These are phyloP conservation scores for Apamea anceps DNA, from an alignment of 2,888 invertebrate genomes.

Conservation along the genomic window DNA sequence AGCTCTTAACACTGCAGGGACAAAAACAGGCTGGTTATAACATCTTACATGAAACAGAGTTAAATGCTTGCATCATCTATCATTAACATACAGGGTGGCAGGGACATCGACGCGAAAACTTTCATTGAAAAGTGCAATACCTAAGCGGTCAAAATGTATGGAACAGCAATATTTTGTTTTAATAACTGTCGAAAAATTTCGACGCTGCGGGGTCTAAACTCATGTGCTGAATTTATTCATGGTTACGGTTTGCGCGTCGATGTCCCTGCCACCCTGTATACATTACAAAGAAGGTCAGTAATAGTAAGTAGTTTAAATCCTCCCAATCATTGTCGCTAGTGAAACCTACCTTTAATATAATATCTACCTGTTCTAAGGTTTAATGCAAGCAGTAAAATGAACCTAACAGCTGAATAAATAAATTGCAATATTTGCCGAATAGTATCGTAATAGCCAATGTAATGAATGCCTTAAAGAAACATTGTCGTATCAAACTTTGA, in stretches of 20 bases:
- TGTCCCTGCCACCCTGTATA: background rate
- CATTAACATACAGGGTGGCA: too few relatives aligned
- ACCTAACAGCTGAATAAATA: background rate
- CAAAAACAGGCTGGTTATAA: background rate
- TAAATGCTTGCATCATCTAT: constrained; percentile 12
- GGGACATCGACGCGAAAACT: too few relatives aligned
- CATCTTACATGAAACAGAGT: constrained; percentile 5
- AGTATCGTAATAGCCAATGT: background rate
- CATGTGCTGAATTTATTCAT: too few relatives aligned
- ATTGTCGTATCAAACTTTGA: constrained; percentile 4
- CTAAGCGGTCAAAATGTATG: too few relatives aligned
- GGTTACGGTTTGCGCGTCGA: too few relatives aligned
- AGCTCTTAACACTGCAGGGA: background rate
- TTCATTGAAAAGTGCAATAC: too few relatives aligned
- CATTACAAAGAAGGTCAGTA: background rate
- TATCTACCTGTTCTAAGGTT: constrained; percentile 45
- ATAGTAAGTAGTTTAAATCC: background rate
- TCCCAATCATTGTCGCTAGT: constrained; percentile 27
- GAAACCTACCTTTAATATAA: background rate
- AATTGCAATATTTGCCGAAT: constrained; percentile 29
- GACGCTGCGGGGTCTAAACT: too few relatives aligned
- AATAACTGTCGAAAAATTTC: too few relatives aligned
- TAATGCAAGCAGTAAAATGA: constrained; percentile 34
- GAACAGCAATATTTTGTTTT: too few relatives aligned
- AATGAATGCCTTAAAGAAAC: constrained; percentile 29